Evolutionary conservation across 2,888 invertebrate genomes (phyloP).

Genomic region (Spisula solida): DNA sequence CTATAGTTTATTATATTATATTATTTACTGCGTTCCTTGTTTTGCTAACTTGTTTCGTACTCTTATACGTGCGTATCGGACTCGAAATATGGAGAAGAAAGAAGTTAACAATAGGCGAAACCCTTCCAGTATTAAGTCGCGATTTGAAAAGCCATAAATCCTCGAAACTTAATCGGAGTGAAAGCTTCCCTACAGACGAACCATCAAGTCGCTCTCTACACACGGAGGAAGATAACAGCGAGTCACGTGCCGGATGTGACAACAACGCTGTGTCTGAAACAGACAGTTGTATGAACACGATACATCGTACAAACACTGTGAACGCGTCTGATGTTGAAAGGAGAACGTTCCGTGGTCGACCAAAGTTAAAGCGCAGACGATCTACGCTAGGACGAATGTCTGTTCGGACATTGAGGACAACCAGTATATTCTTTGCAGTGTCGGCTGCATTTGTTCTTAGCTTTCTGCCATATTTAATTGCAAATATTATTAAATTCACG

Average conservation of each 20-base stretch:
- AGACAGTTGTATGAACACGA: constrained; percentile 33
- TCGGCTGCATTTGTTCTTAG: constrained; percentile 78
- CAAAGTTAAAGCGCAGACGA: constrained; percentile 51
- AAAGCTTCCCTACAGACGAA: constrained; percentile 55
- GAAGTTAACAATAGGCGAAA: constrained; percentile 76
- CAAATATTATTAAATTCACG: constrained; percentile 76
- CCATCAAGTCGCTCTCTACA: constrained; percentile 58
- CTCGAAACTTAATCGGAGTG: constrained; percentile 20
- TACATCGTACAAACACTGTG: constrained; percentile 21
- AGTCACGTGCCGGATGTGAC: constrained; percentile 56
- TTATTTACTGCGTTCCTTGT: constrained; percentile 75
- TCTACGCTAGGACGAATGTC: constrained; percentile 66
- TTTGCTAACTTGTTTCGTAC: constrained; percentile 71
- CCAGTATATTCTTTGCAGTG: constrained; percentile 80
- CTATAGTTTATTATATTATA: constrained; percentile 76
- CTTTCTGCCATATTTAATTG: constrained; percentile 79
- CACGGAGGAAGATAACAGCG: constrained; percentile 66
- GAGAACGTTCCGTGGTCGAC: background rate
- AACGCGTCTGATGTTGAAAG: background rate
- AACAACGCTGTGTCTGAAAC: constrained; percentile 54
- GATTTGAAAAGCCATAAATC: constrained; percentile 25
- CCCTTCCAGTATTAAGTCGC: constrained; percentile 60
- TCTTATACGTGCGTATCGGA: constrained; percentile 78
- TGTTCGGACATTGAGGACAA: constrained; percentile 75
- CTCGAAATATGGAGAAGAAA: constrained; percentile 75